Base-by-base conservation (phyloP, 30 jellyfish, hydroid and myxozoan species). In the Hydractinia symbiolongicarpus region DNA sequence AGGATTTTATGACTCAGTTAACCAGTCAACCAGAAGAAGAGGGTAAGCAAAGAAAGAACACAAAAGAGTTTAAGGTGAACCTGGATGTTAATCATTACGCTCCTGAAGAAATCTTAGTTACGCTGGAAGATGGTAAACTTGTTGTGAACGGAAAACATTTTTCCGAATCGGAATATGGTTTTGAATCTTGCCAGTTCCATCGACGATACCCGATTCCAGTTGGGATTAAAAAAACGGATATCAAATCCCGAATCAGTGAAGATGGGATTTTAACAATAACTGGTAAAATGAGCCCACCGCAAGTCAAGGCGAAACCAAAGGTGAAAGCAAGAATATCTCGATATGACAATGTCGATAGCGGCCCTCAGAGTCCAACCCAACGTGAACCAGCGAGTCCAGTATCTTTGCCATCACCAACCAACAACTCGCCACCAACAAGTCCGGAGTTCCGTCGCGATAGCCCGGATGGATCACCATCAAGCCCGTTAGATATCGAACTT, bases 121-220 rank as follows among this genome's bases (percentile, higher is more conserved):
- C 83, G 54, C 30, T 90, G 7, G 95, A 77, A 66, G 95, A 81
- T 20, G 89, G 95, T 4, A 80, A 56, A 21, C 85, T 90, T 30
- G 53, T 76, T 15, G 90, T 90, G 1, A 93, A 90, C 67, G 97
- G 97, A 5, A 90, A 85, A 66, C 97, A 90, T 61, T 84, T 79
- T 71, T 78, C 94, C 6, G 97, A 84, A 72, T 78, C 95, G 4
- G 97, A 90, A 61, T 85, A 76, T 76, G 97, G 97, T 8, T 76
- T 54, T 81, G 97, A 90, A 61, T 80, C 97, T 15, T 90, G 95
- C 74, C 88, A 85, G 56, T 90, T 90, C 76, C 89, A 83, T 67
- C 93, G 97, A 52, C 84, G 84, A 49, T 90, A 82, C 70, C 97
- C 97, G 44, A 84, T 90, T 13, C 97, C 97, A 15, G 95, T 80